Percentiles rank a stretch among this genome's conserved stretches.
These are phyloP conservation scores for Chelonoidis abingdonii DNA, from an alignment of 2,113 vertebrate genomes.

Conservation along the genomic window DNA sequence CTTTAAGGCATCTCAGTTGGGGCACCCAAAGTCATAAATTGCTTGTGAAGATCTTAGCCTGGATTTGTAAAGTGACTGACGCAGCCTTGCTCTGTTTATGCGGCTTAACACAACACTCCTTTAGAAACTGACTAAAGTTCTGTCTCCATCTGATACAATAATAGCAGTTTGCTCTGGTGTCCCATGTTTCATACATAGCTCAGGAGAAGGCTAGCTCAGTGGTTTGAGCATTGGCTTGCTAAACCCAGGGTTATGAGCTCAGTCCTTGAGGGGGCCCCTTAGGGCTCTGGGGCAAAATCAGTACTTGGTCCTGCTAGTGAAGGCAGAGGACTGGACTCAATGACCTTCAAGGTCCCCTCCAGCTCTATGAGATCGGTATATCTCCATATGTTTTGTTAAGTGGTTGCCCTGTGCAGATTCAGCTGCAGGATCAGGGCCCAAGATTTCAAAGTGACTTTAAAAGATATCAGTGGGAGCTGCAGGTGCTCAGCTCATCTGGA, in stretches of 20 bases:
- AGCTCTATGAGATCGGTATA: too few species aligned
- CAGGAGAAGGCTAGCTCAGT: too few species aligned
- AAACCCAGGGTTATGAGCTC: too few species aligned
- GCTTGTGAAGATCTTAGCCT: background rate
- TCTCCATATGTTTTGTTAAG: background rate
- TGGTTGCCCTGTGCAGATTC: background rate
- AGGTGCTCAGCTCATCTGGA: background rate
- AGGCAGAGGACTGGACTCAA: too few species aligned
- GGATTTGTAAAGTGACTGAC: background rate
- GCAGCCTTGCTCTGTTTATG: accelerated
- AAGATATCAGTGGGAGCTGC: background rate
- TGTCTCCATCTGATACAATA: background rate
- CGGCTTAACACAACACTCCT: background rate
- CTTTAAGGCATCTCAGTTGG: background rate
- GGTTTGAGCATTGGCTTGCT: too few species aligned
- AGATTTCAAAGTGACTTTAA: background rate
- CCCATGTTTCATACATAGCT: background rate
- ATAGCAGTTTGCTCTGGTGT: background rate
- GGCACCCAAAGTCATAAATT: background rate
- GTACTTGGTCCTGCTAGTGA: too few species aligned
- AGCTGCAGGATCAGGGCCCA: background rate
- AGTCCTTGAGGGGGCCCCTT: too few species aligned
- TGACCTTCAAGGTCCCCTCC: too few species aligned
- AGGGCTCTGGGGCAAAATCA: too few species aligned
- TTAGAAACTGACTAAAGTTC: accelerated